Evolutionary conservation across 2,113 vertebrate genomes (phyloP), one percentile per base, ranked within the genome.

Genomic region (Excalfactoria chinensis): DNA sequence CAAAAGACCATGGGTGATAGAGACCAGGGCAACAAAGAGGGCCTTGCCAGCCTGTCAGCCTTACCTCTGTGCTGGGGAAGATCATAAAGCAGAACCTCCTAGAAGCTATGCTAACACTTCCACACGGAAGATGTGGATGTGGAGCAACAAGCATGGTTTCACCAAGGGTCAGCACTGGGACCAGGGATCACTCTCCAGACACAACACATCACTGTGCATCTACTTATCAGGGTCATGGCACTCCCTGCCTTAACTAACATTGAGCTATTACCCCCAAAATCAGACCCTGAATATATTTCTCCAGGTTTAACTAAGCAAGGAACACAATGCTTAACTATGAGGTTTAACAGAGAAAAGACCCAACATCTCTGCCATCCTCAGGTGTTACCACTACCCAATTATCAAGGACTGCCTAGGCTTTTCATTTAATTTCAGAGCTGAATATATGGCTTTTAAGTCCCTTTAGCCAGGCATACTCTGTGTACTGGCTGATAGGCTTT

Each of bases 201-300:
- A 53, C 3, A 2, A 7, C 32, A 73, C 1, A 5, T 67, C 15
- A 32, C 17, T 46, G 21, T 60, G 16, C 25, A 86, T 46, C 23
- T 25, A 18, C 32, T 28, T 13, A 92, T 4, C 43, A 67, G 12
- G 21, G 20, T 48, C 34, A 72, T 13, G 10, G 25, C 25, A 76
- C 5, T 62, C 46, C 37, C 13, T 6, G 2, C 9, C 82, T 18
- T 59, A 40, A 82, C 9, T 35, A 88, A 70, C 12, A 40, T 26
- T 20, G 25, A 25, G 12, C 32, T 64, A 41, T 21, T 82, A 51
- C 0, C 2, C 2, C 8, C 0, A 23, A 68, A 41, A 53, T 3
- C 11, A 55, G 13, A 44, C 10, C 3, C 22, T 55, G 51, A 63
- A 41, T 63, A 34, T 55, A 46, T 15, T 46, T 16, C 21, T 71